Conservation (phyloP, 2,113 vertebrate genomes). For the Onychostruthus taczanowskii region DNA sequence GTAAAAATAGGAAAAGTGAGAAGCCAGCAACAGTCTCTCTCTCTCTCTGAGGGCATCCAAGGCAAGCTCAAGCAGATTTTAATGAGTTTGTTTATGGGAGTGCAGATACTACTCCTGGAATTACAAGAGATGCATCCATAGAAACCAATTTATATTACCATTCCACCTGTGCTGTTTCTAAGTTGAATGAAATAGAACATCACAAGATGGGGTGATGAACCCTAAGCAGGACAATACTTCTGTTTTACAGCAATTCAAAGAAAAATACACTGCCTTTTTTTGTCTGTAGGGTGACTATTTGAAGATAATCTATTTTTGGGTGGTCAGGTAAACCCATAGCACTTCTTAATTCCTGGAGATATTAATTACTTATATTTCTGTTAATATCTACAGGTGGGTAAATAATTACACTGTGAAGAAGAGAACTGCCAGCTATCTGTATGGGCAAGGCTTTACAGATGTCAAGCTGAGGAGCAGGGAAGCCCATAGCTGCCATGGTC, state of each 20-base stretch:
- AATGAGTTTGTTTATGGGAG: not conserved
- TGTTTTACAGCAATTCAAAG: not conserved
- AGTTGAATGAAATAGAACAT: not conserved
- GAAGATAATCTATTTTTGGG: not conserved
- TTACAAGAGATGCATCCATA: not conserved
- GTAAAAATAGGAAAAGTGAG: not conserved
- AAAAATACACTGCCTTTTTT: not conserved
- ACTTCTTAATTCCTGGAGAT: not conserved
- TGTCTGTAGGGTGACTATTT: not conserved
- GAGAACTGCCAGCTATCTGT: not conserved
- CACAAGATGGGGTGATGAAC: not conserved
- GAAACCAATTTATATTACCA: not conserved
- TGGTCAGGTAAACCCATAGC: not conserved
- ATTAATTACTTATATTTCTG: not conserved
- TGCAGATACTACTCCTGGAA: not conserved
- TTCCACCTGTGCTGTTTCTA: not conserved
- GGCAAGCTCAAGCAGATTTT: not conserved
- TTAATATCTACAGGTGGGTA: not conserved
- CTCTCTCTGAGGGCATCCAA: not conserved
- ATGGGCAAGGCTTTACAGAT: not conserved
- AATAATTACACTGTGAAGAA: not conserved
- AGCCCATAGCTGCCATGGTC: accelerated
- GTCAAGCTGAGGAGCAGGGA: not conserved
- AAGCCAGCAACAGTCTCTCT: not conserved
- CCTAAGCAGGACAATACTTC: not conserved